A percentile compares a stretch with the other conserved stretches of the same genome.
These are phyloP conservation scores for Xenus cinereus DNA, from an alignment of 2,113 vertebrate genomes.

Conservation along the genomic window DNA sequence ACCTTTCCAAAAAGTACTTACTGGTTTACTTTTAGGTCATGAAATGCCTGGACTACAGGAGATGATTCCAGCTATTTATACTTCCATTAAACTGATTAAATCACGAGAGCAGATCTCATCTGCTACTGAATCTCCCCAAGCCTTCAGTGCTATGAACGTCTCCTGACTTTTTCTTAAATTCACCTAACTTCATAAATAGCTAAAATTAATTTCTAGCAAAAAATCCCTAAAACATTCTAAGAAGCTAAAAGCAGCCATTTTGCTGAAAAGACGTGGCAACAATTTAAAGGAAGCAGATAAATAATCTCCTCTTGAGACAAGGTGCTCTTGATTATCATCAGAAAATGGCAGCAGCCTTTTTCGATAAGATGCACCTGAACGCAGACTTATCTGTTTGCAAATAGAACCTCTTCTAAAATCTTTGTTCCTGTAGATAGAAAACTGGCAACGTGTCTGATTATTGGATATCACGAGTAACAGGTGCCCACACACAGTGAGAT, in stretches of 20 bases:
- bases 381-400: neutral
- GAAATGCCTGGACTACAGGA: neutral
- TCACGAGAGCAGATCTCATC: neutral
- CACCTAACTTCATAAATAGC: neutral
- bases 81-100: neutral
- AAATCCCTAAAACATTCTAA: neutral
- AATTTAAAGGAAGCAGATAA: neutral
- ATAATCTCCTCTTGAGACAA: neutral
- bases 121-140: neutral
- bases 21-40: neutral
- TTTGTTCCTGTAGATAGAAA: neutral
- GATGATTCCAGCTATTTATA: neutral
- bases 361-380: neutral
- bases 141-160: neutral
- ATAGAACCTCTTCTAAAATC: neutral
- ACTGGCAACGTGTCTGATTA: neutral
- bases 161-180: neutral
- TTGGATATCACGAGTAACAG: neutral
- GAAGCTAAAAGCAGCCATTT: neutral
- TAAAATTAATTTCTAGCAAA: neutral
- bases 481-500: neutral
- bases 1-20: neutral
- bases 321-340: neutral
- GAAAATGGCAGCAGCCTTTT: neutral
- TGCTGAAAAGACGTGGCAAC: neutral